phyloP scores from a whole-genome alignment of 1,140 invertebrate species.

The Papilio glaucus region DNA sequence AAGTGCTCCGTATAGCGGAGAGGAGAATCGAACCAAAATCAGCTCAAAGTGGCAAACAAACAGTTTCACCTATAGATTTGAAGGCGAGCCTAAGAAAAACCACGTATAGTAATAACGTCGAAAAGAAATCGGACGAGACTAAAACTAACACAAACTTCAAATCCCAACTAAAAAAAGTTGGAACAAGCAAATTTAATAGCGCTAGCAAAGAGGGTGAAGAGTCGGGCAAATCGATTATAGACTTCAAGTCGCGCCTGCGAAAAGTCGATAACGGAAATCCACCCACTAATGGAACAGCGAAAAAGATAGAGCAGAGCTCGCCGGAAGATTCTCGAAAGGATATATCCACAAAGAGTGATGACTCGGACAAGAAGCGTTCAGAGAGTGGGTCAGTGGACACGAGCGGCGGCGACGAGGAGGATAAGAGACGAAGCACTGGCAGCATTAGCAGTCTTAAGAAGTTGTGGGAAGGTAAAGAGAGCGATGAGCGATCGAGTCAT shows the following conservation, averaged over 20 bases:
- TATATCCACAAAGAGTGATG: constrained; percentile 61
- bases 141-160: constrained; percentile 82
- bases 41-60: constrained; percentile 56
- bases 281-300: constrained; percentile 72
- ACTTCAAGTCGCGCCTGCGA: constrained; percentile 92
- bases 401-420: constrained; percentile 87
- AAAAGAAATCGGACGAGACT: constrained; percentile 63
- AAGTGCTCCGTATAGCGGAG: constrained; percentile 64
- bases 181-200: constrained; percentile 83
- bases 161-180: constrained; percentile 88
- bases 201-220: constrained; percentile 83
- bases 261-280: constrained; percentile 88
- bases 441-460: constrained; percentile 96
- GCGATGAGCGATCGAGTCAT: constrained; percentile 85
- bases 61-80: constrained; percentile 81
- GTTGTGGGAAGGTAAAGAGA: constrained; percentile 93
- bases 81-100: constrained; percentile 83
- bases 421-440: constrained; percentile 95
- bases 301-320: constrained; percentile 76
- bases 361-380: constrained; percentile 79
- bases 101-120: constrained; percentile 56
- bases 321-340: constrained; percentile 73
- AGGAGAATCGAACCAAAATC: constrained; percentile 51
- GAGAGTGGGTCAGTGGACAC: constrained; percentile 84
- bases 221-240: constrained; percentile 87